Percentiles rank a stretch among this genome's conserved stretches.
Conservation (phyloP, 2,888 invertebrate genomes). For the Brenthis daphne region DNA sequence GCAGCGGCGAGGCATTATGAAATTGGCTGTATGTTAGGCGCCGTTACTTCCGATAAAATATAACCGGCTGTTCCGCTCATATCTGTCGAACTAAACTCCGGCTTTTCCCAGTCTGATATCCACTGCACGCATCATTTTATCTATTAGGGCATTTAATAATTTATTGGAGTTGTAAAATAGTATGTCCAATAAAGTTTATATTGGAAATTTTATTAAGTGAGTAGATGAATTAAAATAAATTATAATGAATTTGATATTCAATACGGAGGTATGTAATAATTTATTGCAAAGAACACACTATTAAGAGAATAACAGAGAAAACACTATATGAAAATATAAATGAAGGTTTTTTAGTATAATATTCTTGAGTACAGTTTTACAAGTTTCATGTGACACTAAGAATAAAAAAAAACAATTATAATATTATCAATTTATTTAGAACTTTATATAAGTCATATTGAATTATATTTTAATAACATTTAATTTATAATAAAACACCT, state of each 20-base stretch:
- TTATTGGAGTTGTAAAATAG: slow-evolving; percentile 45
- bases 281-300: too few species aligned
- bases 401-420: too few species aligned
- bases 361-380: too few species aligned
- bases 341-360: too few species aligned
- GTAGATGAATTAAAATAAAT: neutral
- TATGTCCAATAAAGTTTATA: slow-evolving; percentile 29
- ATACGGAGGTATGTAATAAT: too few species aligned
- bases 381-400: too few species aligned
- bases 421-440: too few species aligned
- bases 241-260: too few species aligned
- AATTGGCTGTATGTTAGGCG: slow-evolving; percentile 81
- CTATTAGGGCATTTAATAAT: slow-evolving; percentile 65
- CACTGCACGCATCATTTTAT: slow-evolving; percentile 61
- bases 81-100: slow-evolving; percentile 67
- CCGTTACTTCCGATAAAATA: slow-evolving; percentile 81
- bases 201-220: slow-evolving; percentile 1
- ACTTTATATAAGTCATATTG: too few species aligned
- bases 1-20: slow-evolving; percentile 76
- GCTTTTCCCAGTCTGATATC: slow-evolving; percentile 55
- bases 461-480: neutral
- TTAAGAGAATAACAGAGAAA: too few species aligned
- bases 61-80: slow-evolving; percentile 76
- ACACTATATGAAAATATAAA: too few species aligned
- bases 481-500: neutral